These are phyloP conservation scores for Pongo pygmaeus DNA, from an alignment of 2,113 vertebrate genomes.

Conservation along the genomic window DNA sequence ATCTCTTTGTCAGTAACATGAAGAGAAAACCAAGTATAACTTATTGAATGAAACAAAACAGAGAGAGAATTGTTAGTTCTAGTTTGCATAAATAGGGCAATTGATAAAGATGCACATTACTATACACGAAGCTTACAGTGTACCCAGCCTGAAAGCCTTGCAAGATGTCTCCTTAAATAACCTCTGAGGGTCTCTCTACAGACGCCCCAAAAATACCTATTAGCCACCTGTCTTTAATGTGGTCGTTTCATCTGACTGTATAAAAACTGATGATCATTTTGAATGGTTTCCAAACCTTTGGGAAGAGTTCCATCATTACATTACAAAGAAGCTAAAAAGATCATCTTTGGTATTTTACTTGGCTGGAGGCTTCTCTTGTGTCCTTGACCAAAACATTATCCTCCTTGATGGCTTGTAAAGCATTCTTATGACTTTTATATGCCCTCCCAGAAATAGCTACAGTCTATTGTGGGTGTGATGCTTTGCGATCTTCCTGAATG, in stretches of 20 bases:
- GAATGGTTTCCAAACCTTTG: not conserved
- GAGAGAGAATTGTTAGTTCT: not conserved
- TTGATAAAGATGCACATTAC: not conserved
- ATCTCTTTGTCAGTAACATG: not conserved
- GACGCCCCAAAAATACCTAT: not conserved
- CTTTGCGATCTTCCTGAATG: not conserved
- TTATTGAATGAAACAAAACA: conserved; percentile 16
- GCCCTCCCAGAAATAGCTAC: not conserved
- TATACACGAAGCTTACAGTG: not conserved
- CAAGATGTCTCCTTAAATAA: not conserved
- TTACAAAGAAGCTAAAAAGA: conserved; percentile 21
- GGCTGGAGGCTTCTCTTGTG: not conserved
- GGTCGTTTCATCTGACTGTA: not conserved
- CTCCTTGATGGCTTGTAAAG: not conserved
- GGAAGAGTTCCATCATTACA: not conserved
- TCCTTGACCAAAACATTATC: not conserved
- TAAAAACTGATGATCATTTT: not conserved
- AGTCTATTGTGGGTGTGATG: not conserved
- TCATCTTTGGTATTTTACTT: not conserved
- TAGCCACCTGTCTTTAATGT: not conserved
- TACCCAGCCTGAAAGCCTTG: not conserved
- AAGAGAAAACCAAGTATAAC: conserved; percentile 20
- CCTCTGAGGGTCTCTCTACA: not conserved
- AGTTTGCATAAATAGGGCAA: not conserved
- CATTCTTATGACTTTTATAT: not conserved